Evolutionary conservation across 1,140 invertebrate species (phyloP), one percentile per base, ranked within the genome.

Genomic region (Brachionus koreanus): DNA sequence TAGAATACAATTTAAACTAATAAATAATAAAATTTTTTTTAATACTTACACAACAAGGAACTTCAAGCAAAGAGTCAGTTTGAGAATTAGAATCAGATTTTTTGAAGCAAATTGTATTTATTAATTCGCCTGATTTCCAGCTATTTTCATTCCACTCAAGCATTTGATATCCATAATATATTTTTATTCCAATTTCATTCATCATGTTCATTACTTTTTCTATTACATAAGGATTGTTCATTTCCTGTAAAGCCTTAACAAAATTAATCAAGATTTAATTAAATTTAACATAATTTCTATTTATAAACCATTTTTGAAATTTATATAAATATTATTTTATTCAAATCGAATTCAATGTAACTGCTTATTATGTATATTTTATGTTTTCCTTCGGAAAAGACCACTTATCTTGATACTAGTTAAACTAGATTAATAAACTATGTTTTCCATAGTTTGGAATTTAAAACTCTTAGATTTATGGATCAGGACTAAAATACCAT

Each of bases 141-240:
- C 29, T 43, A 5, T 84, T 85, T 83, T 86, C 84, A 83, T 87
- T 87, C 86, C 86, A 89, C 42, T 86, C 83, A n/a, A 86, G 85
- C 29, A 89, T 84, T 29, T 85, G 74, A 77, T 85, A 87, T 3
- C 84, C 86, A 79, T 75, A 42, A 83, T 86, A 83, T 33, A 87
- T 49, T 35, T 84, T 77, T n/a, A 89, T 85, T 19, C 85, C 86
- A 46, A 74, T 93, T 85, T 94, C 94, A 82, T 94, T 93, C 9
- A 97, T 87, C 3, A 92, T 91, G 85, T 93, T 93, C 85, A 95
- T 95, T 37, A 92, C 89, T 9, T 91, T 91, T 86, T 96, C 94
- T n/a, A 86, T 85, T 4, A 89, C 83, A 13, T 83, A 83, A 9
- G 85, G 83, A 83, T 88, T 85, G 83, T 88, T 88, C 76, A 88